These are phyloP conservation scores for Saturnia japonica DNA, from an alignment of 2,888 invertebrate genomes.

Conservation along the genomic window DNA sequence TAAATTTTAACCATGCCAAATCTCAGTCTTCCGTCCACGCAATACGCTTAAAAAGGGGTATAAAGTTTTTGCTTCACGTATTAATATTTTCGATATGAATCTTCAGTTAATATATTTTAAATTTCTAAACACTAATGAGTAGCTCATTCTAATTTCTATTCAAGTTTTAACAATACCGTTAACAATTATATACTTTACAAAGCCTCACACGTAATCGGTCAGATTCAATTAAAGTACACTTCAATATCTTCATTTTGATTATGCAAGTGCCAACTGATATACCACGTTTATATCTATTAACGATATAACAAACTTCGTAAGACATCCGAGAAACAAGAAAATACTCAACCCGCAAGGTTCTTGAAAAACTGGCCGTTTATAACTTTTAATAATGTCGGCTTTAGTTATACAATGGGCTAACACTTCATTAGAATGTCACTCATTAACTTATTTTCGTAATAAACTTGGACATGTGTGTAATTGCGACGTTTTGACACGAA, in stretches of 20 bases:
- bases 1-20: no score
- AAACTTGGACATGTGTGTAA: conserved; percentile 45
- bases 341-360: background rate
- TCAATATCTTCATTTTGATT: conserved; percentile 52
- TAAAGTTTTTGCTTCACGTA: no score
- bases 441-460: conserved; percentile 58
- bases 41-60: no score
- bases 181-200: conserved; percentile 34
- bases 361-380: conserved; percentile 28
- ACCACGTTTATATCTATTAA: conserved; percentile 65
- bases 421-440: conserved; percentile 79
- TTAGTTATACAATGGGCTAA: conserved; percentile 72
- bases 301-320: conserved; percentile 30
- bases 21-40: no score
- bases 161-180: conserved; percentile 22
- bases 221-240: conserved; percentile 41
- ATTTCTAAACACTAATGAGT: background rate
- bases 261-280: conserved; percentile 47
- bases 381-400: conserved; percentile 64
- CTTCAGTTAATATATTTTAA: background rate
- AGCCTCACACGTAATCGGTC: conserved; percentile 25
- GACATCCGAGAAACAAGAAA: background rate
- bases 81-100: no score
- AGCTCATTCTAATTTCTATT: conserved; percentile 1
- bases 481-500: conserved; percentile 43